These are phyloP conservation scores for Oryzias woworae DNA, from an alignment of 2,113 vertebrate genomes.

Conservation along the genomic window DNA sequence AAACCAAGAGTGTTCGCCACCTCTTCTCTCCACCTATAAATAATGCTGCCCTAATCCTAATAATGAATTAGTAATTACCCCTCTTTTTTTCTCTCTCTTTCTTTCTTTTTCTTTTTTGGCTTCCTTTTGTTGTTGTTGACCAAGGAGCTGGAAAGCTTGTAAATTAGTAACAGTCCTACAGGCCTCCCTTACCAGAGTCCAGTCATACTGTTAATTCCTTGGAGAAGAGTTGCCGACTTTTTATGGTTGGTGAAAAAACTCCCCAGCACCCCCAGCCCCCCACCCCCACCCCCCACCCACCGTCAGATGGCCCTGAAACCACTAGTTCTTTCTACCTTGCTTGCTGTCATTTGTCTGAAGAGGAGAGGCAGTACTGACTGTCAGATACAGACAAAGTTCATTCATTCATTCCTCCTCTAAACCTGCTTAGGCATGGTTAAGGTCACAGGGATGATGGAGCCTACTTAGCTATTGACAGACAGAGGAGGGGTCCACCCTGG, in stretches of 20 bases:
- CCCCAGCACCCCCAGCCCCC: conserved; percentile 13
- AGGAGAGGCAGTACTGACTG: not conserved
- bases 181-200: conserved; percentile 36
- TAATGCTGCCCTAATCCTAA: conserved; percentile 75
- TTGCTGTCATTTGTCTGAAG: conserved; percentile 27
- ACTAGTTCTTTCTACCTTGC: not conserved
- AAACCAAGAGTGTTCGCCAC: conserved; percentile 58
- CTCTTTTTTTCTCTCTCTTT: no score
- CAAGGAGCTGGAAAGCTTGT: conserved; percentile 63
- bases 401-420: not conserved
- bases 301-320: no score
- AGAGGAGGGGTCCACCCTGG: no score
- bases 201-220: conserved; percentile 46
- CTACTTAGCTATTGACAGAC: no score
- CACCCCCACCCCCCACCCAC: conserved; percentile 3
- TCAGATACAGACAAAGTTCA: conserved; percentile 20
- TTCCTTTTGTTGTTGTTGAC: conserved; percentile 71
- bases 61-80: conserved; percentile 82
- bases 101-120: no score
- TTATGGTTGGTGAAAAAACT: conserved; percentile 53
- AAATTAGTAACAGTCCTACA: conserved; percentile 61
- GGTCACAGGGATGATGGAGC: no score
- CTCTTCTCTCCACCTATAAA: conserved; percentile 74
- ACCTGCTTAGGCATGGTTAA: not conserved
- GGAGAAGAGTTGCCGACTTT: conserved; percentile 42